Conservation (phyloP, 1,140 invertebrate genomes). For the Nasonia longicornis region DNA sequence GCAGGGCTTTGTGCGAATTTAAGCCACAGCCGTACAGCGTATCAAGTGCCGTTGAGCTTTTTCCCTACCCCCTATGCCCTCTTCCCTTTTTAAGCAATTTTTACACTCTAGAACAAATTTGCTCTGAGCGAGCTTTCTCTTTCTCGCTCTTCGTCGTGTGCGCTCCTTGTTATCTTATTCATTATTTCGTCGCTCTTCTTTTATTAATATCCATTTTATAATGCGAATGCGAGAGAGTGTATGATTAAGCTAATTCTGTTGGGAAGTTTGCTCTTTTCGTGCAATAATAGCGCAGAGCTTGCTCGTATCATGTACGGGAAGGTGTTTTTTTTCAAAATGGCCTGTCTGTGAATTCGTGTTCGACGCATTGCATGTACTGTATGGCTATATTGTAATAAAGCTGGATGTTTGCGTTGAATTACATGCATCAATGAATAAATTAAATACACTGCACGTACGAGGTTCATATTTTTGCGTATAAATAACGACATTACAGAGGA, state of each 20-base stretch:
- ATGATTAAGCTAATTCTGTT: neutral
- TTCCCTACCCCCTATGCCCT: neutral
- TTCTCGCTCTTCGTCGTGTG: neutral
- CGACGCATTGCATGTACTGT: no score
- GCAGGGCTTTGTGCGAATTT: neutral
- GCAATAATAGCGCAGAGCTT: no score
- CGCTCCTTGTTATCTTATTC: neutral
- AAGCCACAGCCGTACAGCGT: neutral
- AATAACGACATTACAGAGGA: no score
- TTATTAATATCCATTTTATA: neutral
- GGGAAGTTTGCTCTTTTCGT: no score
- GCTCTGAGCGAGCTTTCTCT: neutral
- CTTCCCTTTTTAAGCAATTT: conserved; percentile 16
- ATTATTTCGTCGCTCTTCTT: neutral
- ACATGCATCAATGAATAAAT: no score
- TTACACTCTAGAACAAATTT: conserved; percentile 23
- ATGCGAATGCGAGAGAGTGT: neutral
- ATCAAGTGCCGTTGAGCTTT: neutral
- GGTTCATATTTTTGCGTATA: no score
- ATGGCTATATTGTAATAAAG: no score
- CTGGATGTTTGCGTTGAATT: no score
- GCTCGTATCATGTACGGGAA: no score
- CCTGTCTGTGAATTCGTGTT: no score
- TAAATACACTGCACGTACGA: no score
- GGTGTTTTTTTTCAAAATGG: no score